Evolutionary conservation across 1,140 invertebrate species (phyloP).

Genomic region (Hyles vespertilio): DNA sequence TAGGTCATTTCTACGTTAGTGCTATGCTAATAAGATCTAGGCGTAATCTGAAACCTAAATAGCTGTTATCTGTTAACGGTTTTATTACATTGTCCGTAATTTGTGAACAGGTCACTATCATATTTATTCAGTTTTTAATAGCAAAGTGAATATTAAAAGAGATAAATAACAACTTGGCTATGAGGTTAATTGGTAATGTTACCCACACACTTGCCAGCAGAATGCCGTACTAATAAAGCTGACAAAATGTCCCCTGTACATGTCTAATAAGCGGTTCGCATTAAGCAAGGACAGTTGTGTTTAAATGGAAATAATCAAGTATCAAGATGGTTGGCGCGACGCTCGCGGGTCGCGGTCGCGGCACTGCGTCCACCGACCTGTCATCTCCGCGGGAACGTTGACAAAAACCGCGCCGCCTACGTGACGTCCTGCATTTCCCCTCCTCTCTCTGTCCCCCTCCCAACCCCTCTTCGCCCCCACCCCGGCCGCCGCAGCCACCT

Average conservation of each 20-base stretch:
- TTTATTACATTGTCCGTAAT: too few relatives aligned
- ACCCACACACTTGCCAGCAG: too few relatives aligned
- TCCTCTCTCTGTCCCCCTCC: constrained; percentile 15
- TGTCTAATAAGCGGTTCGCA: constrained; percentile 12
- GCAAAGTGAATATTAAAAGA: too few relatives aligned
- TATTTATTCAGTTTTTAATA: too few relatives aligned
- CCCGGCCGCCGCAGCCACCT: constrained; percentile 33
- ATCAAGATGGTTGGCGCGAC: constrained; percentile 54
- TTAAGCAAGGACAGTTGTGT: constrained; percentile 14
- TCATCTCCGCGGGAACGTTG: constrained; percentile 73
- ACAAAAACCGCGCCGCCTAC: constrained; percentile 73
- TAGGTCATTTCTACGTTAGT: too few relatives aligned
- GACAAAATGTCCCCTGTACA: constrained; percentile 22
- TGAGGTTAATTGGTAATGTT: constrained; percentile 4
- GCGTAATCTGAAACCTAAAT: too few relatives aligned
- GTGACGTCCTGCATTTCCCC: constrained; percentile 63
- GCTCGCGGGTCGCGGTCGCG: constrained; percentile 45
- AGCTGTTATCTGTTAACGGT: too few relatives aligned
- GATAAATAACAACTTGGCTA: background rate
- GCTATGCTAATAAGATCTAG: too few relatives aligned
- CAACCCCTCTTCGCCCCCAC: constrained; percentile 10
- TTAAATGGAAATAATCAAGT: constrained; percentile 62
- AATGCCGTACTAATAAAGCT: background rate
- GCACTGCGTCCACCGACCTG: constrained; percentile 68
- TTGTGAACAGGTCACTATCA: too few relatives aligned